Percentiles rank a stretch among this genome's conserved stretches.
Evolutionary conservation across 2,797 vertebrate species (phyloP).

Genomic region (Trachurus trachurus): DNA sequence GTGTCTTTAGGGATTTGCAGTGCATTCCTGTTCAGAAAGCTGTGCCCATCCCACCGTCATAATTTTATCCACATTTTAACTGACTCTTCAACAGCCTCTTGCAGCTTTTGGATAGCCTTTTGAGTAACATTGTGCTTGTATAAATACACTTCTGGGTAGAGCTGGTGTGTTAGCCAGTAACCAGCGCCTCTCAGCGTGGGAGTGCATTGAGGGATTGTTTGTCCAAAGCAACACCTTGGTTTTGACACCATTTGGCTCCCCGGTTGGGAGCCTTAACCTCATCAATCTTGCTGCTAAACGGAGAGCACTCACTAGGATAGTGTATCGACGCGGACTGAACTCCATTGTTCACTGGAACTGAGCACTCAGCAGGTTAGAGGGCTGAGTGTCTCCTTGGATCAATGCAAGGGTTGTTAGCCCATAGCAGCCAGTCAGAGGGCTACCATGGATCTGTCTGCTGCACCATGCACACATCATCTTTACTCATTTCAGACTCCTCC

Average conservation of each 20-base stretch:
- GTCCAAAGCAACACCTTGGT: slow-evolving; percentile 79
- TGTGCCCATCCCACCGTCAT: slow-evolving; percentile 68
- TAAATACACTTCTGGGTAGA: slow-evolving; percentile 14
- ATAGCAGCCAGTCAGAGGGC: slow-evolving; percentile 77
- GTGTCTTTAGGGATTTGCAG: slow-evolving; percentile 86
- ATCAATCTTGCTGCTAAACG: slow-evolving; percentile 88
- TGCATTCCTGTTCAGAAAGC: slow-evolving; percentile 80
- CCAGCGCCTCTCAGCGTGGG: slow-evolving; percentile 18
- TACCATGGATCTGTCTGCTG: slow-evolving; percentile 54
- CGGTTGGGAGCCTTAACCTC: slow-evolving; percentile 84
- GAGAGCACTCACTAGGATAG: slow-evolving; percentile 87
- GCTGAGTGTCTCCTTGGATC: slow-evolving; percentile 87
- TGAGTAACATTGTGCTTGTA: slow-evolving; percentile 5
- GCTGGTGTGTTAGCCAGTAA: slow-evolving; percentile 24
- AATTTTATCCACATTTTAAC: slow-evolving; percentile 67
- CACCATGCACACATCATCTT: slow-evolving; percentile 50
- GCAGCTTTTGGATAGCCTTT: slow-evolving; percentile 37
- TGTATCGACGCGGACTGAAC: slow-evolving; percentile 86
- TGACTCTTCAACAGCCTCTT: slow-evolving; percentile 29
- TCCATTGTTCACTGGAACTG: slow-evolving; percentile 88
- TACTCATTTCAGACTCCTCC: slow-evolving; percentile 49
- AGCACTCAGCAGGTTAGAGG: slow-evolving; percentile 90
- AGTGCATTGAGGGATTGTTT: slow-evolving; percentile 56
- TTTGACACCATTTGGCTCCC: slow-evolving; percentile 81
- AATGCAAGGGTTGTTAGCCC: slow-evolving; percentile 85